These are phyloP conservation scores for Serranus cabrilla DNA, from an alignment of 2,797 vertebrate species.

Conservation along the genomic window DNA sequence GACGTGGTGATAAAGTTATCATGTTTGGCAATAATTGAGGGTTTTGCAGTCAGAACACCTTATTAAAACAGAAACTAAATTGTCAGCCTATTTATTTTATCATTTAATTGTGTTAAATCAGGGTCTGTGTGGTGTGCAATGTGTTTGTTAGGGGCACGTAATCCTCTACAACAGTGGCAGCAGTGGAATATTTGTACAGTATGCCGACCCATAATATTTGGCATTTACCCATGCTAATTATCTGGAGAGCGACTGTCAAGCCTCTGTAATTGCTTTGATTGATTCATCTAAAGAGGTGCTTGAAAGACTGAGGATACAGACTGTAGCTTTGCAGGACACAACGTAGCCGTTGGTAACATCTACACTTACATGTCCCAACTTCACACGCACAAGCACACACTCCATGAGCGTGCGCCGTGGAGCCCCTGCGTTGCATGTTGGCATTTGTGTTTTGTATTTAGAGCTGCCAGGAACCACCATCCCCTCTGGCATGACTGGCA, in stretches of 20 bases:
- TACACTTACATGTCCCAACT: slow-evolving; percentile 23
- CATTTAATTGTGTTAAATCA: slow-evolving; percentile 52
- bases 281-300: slow-evolving; percentile 70
- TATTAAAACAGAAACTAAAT: slow-evolving; percentile 36
- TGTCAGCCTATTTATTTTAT: slow-evolving; percentile 29
- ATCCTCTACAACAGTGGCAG: slow-evolving; percentile 50
- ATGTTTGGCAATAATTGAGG: slow-evolving; percentile 40
- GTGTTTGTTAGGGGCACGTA: slow-evolving; percentile 25
- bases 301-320: slow-evolving; percentile 56
- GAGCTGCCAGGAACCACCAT: slow-evolving; percentile 64
- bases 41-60: slow-evolving; percentile 13
- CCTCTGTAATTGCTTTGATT: slow-evolving; percentile 74
- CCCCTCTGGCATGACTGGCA: slow-evolving; percentile 62
- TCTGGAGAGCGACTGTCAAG: slow-evolving; percentile 64
- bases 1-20: slow-evolving; percentile 24
- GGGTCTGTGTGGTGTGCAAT: slow-evolving; percentile 31
- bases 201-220: slow-evolving; percentile 65
- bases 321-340: slow-evolving; percentile 48
- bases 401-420: slow-evolving; percentile 5
- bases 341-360: slow-evolving; percentile 31
- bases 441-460: slow-evolving; percentile 63
- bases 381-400: slow-evolving; percentile 15
- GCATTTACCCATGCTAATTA: slow-evolving; percentile 72
- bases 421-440: slow-evolving; percentile 26
- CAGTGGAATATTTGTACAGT: slow-evolving; percentile 45